Evolutionary conservation across 2,113 vertebrate species (phyloP).

Genomic region (Oryzias melastigma): DNA sequence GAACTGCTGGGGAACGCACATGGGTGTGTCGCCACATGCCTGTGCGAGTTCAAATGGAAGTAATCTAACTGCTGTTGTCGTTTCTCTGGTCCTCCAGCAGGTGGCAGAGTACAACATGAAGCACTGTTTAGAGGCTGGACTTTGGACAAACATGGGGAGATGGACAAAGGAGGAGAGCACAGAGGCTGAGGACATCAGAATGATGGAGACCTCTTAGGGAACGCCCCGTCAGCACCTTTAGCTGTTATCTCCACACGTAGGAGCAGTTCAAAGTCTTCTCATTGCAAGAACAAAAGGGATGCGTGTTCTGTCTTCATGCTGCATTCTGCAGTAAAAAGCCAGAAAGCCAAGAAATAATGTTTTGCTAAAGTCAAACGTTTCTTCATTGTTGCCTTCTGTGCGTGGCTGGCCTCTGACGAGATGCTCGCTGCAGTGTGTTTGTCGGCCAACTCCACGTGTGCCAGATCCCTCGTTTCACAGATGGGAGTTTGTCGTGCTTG

Average conservation of each 20-base stretch:
- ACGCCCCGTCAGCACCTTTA: not conserved
- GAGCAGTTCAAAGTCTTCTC: constrained; percentile 19
- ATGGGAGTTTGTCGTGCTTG: not conserved
- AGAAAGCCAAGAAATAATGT: constrained; percentile 6
- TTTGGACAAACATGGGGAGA: constrained; percentile 78
- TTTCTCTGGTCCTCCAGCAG: constrained; percentile 67
- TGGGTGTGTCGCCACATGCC: too few relatives aligned
- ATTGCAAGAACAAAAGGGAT: constrained; percentile 14
- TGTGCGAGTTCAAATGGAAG: too few relatives aligned
- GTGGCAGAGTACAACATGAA: constrained; percentile 81
- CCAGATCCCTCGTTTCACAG: constrained; percentile 15
- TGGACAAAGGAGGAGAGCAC: constrained; percentile 83
- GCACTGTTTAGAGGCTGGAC: constrained; percentile 78
- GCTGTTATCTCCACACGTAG: constrained; percentile 6
- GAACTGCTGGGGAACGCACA: too few relatives aligned
- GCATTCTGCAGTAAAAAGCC: not conserved
- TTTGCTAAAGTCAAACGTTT: constrained; percentile 1
- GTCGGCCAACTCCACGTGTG: not conserved
- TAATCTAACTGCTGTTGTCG: too few relatives aligned
- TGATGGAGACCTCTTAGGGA: constrained; percentile 92
- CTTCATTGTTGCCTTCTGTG: not conserved
- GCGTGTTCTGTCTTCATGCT: not conserved
- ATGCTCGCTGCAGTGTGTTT: constrained; percentile 5
- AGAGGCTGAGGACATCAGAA: constrained; percentile 88
- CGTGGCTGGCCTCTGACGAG: not conserved